Base-by-base conservation (phyloP, 2,113 vertebrate species). In the Cyprinodon variegatus region DNA sequence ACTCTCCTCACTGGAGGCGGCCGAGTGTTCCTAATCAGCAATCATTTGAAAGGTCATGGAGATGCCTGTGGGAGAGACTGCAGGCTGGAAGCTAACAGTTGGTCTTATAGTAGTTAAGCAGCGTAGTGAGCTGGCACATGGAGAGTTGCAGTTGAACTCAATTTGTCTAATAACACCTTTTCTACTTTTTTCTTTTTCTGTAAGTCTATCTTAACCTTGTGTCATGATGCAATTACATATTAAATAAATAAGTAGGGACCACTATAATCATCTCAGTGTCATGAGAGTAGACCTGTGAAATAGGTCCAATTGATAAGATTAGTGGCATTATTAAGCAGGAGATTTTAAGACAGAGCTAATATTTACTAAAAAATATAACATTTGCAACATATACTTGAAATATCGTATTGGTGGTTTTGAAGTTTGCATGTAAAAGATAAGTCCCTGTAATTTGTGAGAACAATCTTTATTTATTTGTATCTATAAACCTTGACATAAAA, bases 41-140 rank as follows among this genome's bases (percentile, higher is more conserved):
- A 90, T 89, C 83, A 85, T 89, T 84, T 74, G 79, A 87, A 88
- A 91, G 88, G 90, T 90, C 88, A 76, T 67, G 84, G 75, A 86
- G 70, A 72, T 15, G 73, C 76, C 68, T 81, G 72, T 64, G 77
- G 75, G 75, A 86, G 79, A 82, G 70, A 74, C 83, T 82, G 70
- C 40, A 2, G 76, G 81, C 74, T 82, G 53, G 20, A 64, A 79
- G 76, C 82, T 78, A 74, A 82, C 81, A 77, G 76, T 81, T 82
- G 84, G 73, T 82, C 79, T 83, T 75, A 29, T 29, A 29, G 29
- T 29, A 50, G 81, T 86, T 76, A 83, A 68, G 50, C 38, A 40
- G 37, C 73, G 72, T 48, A 76, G 65, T 29, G 65, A 81, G 70
- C 72, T 82, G 81, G 70, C 77, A 81, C 68, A 76, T 68, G 20